These are phyloP conservation scores for Myanophis thanlyinensis DNA, from an alignment of 2,113 vertebrate species.

Conservation along the genomic window DNA sequence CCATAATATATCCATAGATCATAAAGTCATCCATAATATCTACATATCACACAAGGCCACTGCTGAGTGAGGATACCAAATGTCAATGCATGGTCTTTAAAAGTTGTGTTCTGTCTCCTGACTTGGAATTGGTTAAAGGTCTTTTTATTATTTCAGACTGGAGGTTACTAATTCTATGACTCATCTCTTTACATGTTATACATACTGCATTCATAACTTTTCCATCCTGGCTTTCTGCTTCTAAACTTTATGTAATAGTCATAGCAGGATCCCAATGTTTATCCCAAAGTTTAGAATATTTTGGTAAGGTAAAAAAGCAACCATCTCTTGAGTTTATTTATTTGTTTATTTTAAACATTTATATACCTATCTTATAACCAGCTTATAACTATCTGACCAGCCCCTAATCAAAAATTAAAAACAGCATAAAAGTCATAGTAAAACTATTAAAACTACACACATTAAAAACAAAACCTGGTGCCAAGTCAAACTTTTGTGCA, in stretches of 20 bases:
- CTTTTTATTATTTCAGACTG: neutral
- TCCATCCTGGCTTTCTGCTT: neutral
- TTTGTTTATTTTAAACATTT: neutral
- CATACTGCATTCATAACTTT: neutral
- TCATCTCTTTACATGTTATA: neutral
- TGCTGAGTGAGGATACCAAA: conserved; percentile 7
- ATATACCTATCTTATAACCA: neutral
- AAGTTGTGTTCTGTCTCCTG: conserved; percentile 2
- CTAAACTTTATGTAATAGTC: neutral
- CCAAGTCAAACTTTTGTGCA: neutral
- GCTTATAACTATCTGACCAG: neutral
- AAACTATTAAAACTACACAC: neutral
- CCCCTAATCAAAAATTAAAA: neutral
- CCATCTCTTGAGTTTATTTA: neutral
- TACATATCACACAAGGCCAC: neutral
- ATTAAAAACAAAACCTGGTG: neutral
- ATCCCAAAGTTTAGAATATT: neutral
- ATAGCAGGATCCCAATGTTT: neutral
- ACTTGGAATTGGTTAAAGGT: neutral
- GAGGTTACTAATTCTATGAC: neutral
- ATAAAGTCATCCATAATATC: neutral
- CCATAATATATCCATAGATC: conserved; percentile 23
- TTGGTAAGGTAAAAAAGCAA: neutral
- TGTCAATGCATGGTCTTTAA: conserved; percentile 2
- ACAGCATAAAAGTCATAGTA: neutral